Evolutionary conservation across 2,888 invertebrate species (phyloP).

Genomic region (Drosophila cyrtoloma): DNA sequence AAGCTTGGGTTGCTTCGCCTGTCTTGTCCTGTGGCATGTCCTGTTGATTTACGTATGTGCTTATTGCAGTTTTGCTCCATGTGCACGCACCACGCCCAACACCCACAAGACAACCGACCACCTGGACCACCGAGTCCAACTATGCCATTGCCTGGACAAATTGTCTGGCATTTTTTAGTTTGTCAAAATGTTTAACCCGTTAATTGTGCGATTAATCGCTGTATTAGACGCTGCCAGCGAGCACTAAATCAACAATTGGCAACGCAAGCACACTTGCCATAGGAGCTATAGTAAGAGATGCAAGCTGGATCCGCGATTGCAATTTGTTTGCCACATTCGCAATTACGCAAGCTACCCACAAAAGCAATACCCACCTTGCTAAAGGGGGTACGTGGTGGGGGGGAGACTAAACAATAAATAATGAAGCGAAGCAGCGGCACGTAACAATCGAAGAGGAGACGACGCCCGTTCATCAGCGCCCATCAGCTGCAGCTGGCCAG

Average conservation of each 20-base stretch:
- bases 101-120: slow-evolving; percentile 48
- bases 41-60: slow-evolving; percentile 75
- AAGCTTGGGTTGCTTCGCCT: slow-evolving; percentile 31
- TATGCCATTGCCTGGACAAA: slow-evolving; percentile 54
- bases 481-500: slow-evolving; percentile 33
- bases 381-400: no score
- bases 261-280: slow-evolving; percentile 50
- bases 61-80: slow-evolving; percentile 67
- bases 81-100: slow-evolving; percentile 16
- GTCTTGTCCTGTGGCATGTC: slow-evolving; percentile 67
- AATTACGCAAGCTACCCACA: slow-evolving; percentile 56
- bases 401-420: slow-evolving; percentile 54
- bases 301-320: slow-evolving; percentile 44
- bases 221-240: slow-evolving; percentile 57
- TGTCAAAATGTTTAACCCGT: slow-evolving; percentile 72
- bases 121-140: slow-evolving; percentile 25
- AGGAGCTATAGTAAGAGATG: slow-evolving; percentile 14
- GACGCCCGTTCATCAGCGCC: slow-evolving; percentile 61
- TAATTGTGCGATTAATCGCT: slow-evolving; percentile 73
- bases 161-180: slow-evolving; percentile 62
- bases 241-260: slow-evolving; percentile 75
- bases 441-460: slow-evolving; percentile 51
- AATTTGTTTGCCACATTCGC: slow-evolving; percentile 66
- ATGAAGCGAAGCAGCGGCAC: slow-evolving; percentile 58
- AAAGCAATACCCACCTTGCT: slow-evolving; percentile 26